A percentile compares a stretch with the other conserved stretches of the same genome.
These are phyloP conservation scores for Antennarius striatus DNA, from an alignment of 2,113 vertebrate species.

Conservation along the genomic window DNA sequence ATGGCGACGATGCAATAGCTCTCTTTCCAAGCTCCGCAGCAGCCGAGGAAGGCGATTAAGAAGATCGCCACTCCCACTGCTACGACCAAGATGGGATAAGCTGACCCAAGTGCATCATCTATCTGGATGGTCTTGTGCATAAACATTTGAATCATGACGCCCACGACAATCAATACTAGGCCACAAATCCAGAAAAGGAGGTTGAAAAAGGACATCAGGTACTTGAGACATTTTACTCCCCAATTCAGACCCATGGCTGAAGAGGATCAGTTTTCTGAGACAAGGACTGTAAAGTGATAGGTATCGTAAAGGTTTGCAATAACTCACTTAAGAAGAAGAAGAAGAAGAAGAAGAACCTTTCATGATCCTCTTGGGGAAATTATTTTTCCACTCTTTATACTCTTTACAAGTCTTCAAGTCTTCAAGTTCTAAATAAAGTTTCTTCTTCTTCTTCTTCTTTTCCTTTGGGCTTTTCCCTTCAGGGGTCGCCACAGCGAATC, in stretches of 20 bases:
- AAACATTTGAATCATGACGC: slow-evolving; percentile 76
- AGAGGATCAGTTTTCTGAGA: slow-evolving; percentile 43
- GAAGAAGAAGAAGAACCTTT: no score
- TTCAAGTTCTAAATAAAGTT: no score
- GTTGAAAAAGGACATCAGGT: slow-evolving; percentile 85
- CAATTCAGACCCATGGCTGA: slow-evolving; percentile 84
- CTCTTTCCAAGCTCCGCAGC: slow-evolving; percentile 90
- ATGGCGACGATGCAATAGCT: slow-evolving; percentile 89
- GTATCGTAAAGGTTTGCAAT: no score
- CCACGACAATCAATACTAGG: slow-evolving; percentile 83
- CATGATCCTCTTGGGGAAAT: no score
- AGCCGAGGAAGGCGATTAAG: slow-evolving; percentile 91
- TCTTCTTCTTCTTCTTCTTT: no score
- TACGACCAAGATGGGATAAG: slow-evolving; percentile 81
- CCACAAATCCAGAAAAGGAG: slow-evolving; percentile 89
- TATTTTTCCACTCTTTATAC: no score
- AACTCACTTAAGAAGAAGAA: no score
- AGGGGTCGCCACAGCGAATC: no score
- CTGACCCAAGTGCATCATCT: slow-evolving; percentile 43
- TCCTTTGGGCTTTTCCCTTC: no score
- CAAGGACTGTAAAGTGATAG: no score
- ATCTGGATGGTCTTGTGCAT: slow-evolving; percentile 71
- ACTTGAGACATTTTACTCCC: slow-evolving; percentile 86
- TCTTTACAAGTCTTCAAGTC: no score
- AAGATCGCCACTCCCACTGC: slow-evolving; percentile 86